Evolutionary conservation across 53 echinoderm and acorn worm genomes (phyloP).

Genomic region (Echinarachnius parma): DNA sequence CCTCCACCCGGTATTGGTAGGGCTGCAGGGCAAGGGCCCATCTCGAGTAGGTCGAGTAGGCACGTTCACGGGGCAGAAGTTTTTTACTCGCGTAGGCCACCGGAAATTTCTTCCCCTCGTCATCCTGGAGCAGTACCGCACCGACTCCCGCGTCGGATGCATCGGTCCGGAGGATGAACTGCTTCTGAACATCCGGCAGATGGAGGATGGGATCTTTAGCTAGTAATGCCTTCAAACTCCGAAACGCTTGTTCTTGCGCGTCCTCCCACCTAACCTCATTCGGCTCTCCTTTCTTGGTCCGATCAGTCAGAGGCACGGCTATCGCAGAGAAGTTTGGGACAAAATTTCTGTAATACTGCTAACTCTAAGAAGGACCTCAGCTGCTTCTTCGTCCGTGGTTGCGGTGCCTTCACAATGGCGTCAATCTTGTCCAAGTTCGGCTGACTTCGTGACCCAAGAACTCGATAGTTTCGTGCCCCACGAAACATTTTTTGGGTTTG

Average conservation of each 20-base stretch:
- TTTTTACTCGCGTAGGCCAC: slow-evolving; percentile 60
- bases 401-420: slow-evolving; percentile 18
- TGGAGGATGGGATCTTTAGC: slow-evolving; percentile 28
- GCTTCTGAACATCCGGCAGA: slow-evolving; percentile 46
- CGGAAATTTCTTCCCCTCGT: slow-evolving; percentile 37
- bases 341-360: slow-evolving; percentile 43
- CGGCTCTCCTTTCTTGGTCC: slow-evolving; percentile 53
- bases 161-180: slow-evolving; percentile 51
- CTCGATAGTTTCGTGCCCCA: slow-evolving; percentile 42
- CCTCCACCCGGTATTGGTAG: slow-evolving; percentile 35
- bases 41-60: slow-evolving; percentile 55
- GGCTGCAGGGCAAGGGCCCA: slow-evolving; percentile 58
- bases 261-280: slow-evolving; percentile 50
- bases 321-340: slow-evolving; percentile 55
- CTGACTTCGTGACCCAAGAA: slow-evolving; percentile 56
- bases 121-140: slow-evolving; percentile 58
- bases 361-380: slow-evolving; percentile 60
- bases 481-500: slow-evolving; percentile 50
- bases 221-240: slow-evolving; percentile 35
- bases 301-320: slow-evolving; percentile 61
- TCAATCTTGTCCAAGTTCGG: slow-evolving; percentile 41
- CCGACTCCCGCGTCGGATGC: slow-evolving; percentile 49
- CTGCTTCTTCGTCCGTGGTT: slow-evolving; percentile 60
- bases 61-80: slow-evolving; percentile 31
- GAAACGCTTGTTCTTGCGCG: slow-evolving; percentile 47